Base-by-base conservation (phyloP, 2,888 invertebrate genomes). In the Agonum fuliginosum region DNA sequence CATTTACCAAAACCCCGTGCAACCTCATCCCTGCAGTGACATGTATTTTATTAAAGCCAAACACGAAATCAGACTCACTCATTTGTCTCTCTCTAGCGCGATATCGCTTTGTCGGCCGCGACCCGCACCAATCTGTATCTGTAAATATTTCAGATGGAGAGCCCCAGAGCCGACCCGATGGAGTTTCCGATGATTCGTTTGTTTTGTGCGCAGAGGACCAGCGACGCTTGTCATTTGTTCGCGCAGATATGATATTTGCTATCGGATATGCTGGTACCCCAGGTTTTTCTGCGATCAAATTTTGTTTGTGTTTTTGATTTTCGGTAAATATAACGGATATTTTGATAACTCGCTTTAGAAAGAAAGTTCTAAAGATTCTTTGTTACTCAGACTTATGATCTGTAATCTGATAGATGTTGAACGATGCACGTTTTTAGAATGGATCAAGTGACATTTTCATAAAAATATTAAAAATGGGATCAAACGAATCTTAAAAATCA, bases 271-370 rank as follows among this genome's bases (percentile, higher is more conserved):
- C 74, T 62, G 74, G 74, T 74, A 74, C 65, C 65, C 27, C 46
- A 14, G 24, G 34, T 58, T 65, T 71, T 65, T 74, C n/a, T 46
- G 62, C 70, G 24, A 67, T 43, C 27, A 46, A 24, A 43, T 74
- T 74, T 3, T 74, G 74, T 65, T 74, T 74, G 74, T 74, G 46
- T 65, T 74, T 74, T 74, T 46, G 74, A 74, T 74, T 74, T 62
- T 74, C 10, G 27, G 30, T 22, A 74, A 65, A 74, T 74, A 65
- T 41, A 74, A 19, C 62, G 65, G 74, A 74, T 54, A 73, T 62
- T 73, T 34, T 62, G 58, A 51, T 62, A 62, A 58, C 73, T 41
- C 19, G 12, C 22, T 54, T 58, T 22, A 24, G 12, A 22, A 73
- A 54, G 30, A 30, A n/a, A n/a, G n/a, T n/a, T n/a, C n/a, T n/a